Conservation (phyloP, 1,140 invertebrate genomes). For the Coptotermes formosanus region DNA sequence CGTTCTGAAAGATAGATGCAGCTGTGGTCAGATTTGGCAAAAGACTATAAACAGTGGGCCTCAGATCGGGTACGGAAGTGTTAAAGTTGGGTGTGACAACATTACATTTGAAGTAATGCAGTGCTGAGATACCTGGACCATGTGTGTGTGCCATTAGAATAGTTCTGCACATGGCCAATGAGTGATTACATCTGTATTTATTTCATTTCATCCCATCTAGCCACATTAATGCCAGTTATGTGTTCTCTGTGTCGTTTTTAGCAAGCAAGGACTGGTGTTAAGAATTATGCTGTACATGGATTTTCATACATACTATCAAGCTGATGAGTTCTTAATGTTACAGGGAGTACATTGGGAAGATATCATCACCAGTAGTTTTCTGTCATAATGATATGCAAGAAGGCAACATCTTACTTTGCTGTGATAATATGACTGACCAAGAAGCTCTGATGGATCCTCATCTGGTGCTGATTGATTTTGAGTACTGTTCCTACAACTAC, state of each 20-base stretch:
- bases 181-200: background rate
- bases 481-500: conserved; percentile 93
- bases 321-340: conserved; percentile 27
- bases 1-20: no score
- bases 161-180: no score
- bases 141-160: no score
- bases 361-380: conserved; percentile 69
- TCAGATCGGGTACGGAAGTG: no score
- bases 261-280: background rate
- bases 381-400: conserved; percentile 98
- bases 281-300: background rate
- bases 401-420: conserved; percentile 62
- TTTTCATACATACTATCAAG: conserved; percentile 11
- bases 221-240: no score
- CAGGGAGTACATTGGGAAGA: conserved; percentile 48
- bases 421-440: conserved; percentile 29
- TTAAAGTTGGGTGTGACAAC: no score
- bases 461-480: conserved; percentile 85
- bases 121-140: no score
- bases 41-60: no score
- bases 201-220: background rate
- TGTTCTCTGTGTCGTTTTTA: no score
- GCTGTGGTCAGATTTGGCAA: no score
- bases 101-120: no score
- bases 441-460: conserved; percentile 50